Base-by-base conservation (phyloP, 2,797 vertebrate species). In the Staurois parvus region DNA sequence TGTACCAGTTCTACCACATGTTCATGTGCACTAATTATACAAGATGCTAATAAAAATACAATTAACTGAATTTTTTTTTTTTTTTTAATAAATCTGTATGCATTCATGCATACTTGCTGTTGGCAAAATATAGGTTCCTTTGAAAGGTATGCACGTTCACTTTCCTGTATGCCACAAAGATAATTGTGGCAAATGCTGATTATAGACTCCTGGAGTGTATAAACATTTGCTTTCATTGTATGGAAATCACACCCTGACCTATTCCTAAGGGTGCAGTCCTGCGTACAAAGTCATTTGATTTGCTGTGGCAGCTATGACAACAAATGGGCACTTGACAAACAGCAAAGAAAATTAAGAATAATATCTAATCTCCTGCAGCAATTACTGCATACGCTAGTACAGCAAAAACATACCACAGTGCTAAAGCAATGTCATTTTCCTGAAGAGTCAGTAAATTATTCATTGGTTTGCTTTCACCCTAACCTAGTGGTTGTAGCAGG, bases 331-430 rank as follows among this genome's bases (percentile, higher is more conserved):
- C 87, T 40, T 93, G 92, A 94, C 88, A 92, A 93, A 93, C 89
- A 90, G 90, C 84, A 87, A 93, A 90, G 89, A 92, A 94, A 93
- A 94, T 94, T 89, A 93, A 91, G 91, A 94, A 89, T 92, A 94
- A 90, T 93, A 92, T 92, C 91, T 92, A 90, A 93, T 93, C 93
- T 93, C 88, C 86, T 91, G 86, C 85, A 91, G 89, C 89, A 93
- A 94, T 94, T 92, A 92, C 88, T n/a, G 40, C 88, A 90, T 84
- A 90, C 88, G 90, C 88, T 89, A 91, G 89, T 86, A 89, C 88
- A 88, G 89, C 91, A 83, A 83, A 87, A 24, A 86, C 88, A n/a
- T n/a, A 92, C 91, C 93, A 30, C 93, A 94, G 91, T 93, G 92
- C 90, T 87, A 89, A 69, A 75, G 83, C 86, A 90, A 88, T 26